These are phyloP conservation scores for Tenthredo livida DNA, from an alignment of 2,888 invertebrate species.

Conservation along the genomic window DNA sequence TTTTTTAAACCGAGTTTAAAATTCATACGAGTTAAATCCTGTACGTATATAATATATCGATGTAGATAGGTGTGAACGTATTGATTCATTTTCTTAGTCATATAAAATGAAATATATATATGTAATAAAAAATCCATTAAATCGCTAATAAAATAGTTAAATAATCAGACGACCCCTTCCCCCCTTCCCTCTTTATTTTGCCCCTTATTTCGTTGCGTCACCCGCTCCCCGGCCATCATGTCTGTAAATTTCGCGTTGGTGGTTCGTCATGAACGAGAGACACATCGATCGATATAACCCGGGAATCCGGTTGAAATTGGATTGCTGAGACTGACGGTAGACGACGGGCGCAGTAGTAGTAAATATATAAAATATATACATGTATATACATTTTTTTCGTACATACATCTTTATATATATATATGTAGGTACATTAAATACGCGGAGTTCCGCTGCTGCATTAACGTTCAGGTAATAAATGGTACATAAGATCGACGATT, in stretches of 20 bases:
- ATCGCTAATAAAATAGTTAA: neutral
- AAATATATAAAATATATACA: neutral
- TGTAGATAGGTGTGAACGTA: neutral
- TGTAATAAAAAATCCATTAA: neutral
- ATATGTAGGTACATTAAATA: neutral
- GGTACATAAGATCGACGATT: neutral
- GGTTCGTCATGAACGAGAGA: conserved; percentile 24
- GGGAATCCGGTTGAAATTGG: conserved; percentile 51
- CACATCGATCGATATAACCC: conserved; percentile 51
- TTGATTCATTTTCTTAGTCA: neutral
- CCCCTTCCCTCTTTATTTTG: neutral
- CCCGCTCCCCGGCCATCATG: neutral
- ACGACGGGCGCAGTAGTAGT: conserved; percentile 14
- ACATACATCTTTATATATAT: neutral
- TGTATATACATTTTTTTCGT: neutral
- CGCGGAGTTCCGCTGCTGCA: neutral
- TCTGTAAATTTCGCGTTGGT: conserved; percentile 12
- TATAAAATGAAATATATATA: neutral
- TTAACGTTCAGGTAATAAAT: neutral
- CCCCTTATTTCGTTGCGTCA: conserved; percentile 8
- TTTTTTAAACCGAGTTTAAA: neutral
- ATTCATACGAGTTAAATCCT: neutral
- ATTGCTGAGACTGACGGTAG: conserved; percentile 32
- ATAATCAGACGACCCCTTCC: neutral
- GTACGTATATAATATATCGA: neutral